Evolutionary conservation across 2,113 vertebrate species (phyloP).

Genomic region (Gadus chalcogrammus): DNA sequence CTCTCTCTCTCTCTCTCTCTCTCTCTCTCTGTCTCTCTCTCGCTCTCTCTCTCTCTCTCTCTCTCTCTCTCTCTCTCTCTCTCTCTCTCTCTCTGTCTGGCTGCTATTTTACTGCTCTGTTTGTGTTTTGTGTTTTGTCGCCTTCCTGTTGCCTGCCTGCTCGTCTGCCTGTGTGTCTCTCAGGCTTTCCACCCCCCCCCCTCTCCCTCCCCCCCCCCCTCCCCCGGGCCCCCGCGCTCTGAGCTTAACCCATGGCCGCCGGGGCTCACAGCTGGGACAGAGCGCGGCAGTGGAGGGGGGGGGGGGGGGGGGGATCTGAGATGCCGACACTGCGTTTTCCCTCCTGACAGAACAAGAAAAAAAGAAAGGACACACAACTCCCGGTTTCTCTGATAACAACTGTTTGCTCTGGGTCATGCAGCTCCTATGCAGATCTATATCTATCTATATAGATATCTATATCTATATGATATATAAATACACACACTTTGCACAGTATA

Average conservation of each 20-base stretch:
- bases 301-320: conserved; percentile 24
- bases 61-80: conserved; percentile 4
- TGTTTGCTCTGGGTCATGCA: neutral
- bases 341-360: conserved; percentile 17
- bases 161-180: neutral
- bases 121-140: neutral
- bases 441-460: too few relatives aligned
- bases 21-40: neutral
- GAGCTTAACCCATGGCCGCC: conserved; percentile 45
- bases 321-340: conserved; percentile 36
- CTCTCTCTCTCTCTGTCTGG: conserved; percentile 2
- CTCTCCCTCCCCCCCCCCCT: conserved; percentile 5
- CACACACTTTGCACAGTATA: neutral
- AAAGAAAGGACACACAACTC: conserved; percentile 27
- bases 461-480: too few relatives aligned
- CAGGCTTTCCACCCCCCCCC: neutral
- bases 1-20: too few relatives aligned
- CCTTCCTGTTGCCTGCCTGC: neutral
- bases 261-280: conserved; percentile 48
- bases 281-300: conserved; percentile 28
- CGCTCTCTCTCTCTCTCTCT: conserved; percentile 13
- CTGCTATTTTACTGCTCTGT: conserved; percentile 11
- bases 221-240: conserved; percentile 11
- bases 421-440: neutral
- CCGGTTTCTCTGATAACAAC: neutral